Base-by-base conservation (phyloP, 2,888 invertebrate genomes). In the Kuschelorhynchus macadamiae region DNA sequence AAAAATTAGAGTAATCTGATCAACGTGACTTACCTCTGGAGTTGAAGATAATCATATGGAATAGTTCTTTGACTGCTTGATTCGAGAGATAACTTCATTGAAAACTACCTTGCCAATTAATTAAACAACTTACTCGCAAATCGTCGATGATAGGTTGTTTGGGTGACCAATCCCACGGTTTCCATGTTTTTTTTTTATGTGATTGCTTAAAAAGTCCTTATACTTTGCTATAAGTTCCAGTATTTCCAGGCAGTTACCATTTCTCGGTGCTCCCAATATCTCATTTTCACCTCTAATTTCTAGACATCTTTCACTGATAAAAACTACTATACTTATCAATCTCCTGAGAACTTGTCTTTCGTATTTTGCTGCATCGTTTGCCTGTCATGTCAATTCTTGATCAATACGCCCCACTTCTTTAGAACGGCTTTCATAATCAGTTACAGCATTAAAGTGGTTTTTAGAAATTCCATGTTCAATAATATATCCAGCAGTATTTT, bases 311-410 rank as follows among this genome's bases (percentile, higher is more conserved):
- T n/a, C n/a, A n/a, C n/a, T n/a, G 36, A 36, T 36, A 36, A 12
- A 36, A 36, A 36, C 11, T 36, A 36, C 3, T 11, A n/a, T 11
- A 36, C 36, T 36, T 36, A 3, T 12, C 36, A 12, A 36, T 36
- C 36, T 36, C 12, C 12, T 36, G 12, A n/a, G 11, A 36, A 36
- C 36, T 36, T 36, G 2, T 36, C 11, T 4, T 3, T 11, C 3
- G 36, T 36, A 36, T 36, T 36, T 36, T 36, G 36, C 36, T 36
- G 36, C 36, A 36, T 36, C 36, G 36, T 36, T 36, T 36, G 36
- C 11, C 11, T 36, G n/a, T 36, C 36, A 11, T 36, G 36, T 36
- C 11, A 36, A 3, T 32, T 32, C 11, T 36, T 36, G 36, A 12
- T 36, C 11, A 36, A 36, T 36, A 11, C 36, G 11, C 12, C 11